Conservation (phyloP, 53 echinoderm and acorn worm genomes). For the Patiria pectinifera region DNA sequence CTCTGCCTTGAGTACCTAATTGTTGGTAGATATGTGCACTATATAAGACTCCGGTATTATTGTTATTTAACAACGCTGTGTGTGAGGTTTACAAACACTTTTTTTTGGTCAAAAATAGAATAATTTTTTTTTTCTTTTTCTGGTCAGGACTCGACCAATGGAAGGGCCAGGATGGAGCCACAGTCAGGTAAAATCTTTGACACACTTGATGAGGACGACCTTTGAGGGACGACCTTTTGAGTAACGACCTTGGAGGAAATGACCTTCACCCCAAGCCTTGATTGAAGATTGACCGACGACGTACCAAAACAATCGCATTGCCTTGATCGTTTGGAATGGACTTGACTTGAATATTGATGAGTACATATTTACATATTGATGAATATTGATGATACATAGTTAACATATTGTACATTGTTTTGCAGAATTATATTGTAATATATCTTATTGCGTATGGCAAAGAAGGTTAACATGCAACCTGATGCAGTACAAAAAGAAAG, state of each 20-base stretch:
- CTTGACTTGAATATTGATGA: constrained; percentile 34
- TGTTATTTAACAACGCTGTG: no score
- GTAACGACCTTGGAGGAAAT: no score
- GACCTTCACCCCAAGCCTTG: constrained; percentile 6
- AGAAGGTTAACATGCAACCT: constrained; percentile 28
- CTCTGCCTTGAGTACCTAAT: no score
- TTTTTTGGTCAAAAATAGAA: background rate
- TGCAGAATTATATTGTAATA: constrained; percentile 17
- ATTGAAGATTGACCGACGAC: constrained; percentile 4
- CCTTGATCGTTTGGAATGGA: constrained; percentile 41
- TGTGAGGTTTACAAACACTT: no score
- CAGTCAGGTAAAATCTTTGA: constrained; percentile 52
- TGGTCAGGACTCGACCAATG: constrained; percentile 60
- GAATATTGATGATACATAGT: constrained; percentile 40
- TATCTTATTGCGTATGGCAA: background rate
- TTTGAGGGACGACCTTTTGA: constrained; percentile 53
- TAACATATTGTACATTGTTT: constrained; percentile 14
- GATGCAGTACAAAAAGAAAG: background rate
- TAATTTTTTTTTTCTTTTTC: background rate
- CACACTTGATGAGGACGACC: constrained; percentile 67
- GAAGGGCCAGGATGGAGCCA: constrained; percentile 29
- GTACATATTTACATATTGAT: constrained; percentile 43
- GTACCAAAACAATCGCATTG: background rate
- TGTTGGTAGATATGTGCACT: no score
- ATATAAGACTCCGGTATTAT: no score